phyloP scores from a whole-genome alignment of 2,113 vertebrate species.

The Panthera uncia region DNA sequence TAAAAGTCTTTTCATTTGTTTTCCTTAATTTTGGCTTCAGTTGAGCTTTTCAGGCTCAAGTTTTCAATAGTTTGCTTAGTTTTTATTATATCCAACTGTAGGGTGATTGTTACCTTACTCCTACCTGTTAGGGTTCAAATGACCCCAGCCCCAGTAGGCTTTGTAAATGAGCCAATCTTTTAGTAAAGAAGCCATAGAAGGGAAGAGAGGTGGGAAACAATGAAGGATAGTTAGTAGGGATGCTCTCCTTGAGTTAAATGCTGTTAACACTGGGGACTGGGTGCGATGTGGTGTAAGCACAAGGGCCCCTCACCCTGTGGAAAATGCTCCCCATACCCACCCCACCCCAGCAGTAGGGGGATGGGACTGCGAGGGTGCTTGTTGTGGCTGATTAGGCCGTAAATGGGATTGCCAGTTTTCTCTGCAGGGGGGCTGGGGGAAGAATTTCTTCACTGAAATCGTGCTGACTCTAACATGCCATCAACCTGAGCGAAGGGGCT shows the following conservation, averaged over 20 bases:
- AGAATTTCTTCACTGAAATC: conserved; percentile 46
- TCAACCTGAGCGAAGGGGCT: neutral
- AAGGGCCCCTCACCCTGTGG: neutral
- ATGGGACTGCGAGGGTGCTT: neutral
- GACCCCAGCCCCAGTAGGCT: too few relatives aligned
- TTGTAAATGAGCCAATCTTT: neutral
- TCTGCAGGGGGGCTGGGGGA: neutral
- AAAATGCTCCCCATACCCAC: neutral
- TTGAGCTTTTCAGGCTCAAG: neutral
- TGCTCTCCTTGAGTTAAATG: neutral
- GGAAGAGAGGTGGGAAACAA: neutral
- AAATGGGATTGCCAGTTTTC: neutral
- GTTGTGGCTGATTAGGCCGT: neutral
- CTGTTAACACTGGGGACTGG: neutral
- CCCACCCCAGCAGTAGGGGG: neutral
- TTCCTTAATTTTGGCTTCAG: neutral
- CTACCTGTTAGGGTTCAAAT: neutral
- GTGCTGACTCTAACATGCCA: neutral
- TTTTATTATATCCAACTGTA: neutral
- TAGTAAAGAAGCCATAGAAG: neutral
- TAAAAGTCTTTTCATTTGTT: neutral
- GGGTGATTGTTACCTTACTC: neutral
- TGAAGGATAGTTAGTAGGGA: neutral
- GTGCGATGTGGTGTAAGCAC: neutral
- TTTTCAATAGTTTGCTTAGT: neutral